Evolutionary conservation across 2,113 vertebrate species (phyloP).

Genomic region (Hydrolagus affinis): DNA sequence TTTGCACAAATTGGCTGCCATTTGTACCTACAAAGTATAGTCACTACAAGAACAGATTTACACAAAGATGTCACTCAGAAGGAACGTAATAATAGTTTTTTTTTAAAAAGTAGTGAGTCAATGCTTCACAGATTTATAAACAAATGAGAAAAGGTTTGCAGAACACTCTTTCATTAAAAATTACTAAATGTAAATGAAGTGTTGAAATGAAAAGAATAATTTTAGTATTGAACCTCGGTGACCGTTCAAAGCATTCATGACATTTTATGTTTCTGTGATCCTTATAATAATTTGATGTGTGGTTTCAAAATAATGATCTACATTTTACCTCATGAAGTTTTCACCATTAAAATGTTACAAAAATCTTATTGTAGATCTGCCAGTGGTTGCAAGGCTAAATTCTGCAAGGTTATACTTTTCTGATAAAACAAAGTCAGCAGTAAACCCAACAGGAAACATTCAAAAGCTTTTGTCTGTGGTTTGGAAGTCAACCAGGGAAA

Average conservation of each 20-base stretch:
- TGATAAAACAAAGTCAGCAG: background rate
- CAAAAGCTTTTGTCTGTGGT: no score
- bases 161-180: background rate
- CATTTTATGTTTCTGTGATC: background rate
- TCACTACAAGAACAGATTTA: no score
- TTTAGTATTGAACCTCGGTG: background rate
- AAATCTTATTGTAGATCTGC: background rate
- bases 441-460: background rate
- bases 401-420: background rate
- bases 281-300: background rate
- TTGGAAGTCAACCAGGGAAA: no score
- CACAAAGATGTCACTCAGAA: background rate
- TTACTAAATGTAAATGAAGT: background rate
- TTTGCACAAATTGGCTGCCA: no score
- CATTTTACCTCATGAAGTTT: background rate
- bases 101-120: conserved; percentile 17
- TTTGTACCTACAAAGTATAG: no score
- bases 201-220: background rate
- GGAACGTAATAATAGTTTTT: conserved; percentile 16
- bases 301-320: background rate
- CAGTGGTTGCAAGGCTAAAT: background rate
- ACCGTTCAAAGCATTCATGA: background rate
- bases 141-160: conserved; percentile 1
- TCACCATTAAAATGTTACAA: background rate
- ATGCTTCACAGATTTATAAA: conserved; percentile 14